phyloP scores from a whole-genome alignment of 2,888 invertebrate species.

The Sarcophaga carnaria region DNA sequence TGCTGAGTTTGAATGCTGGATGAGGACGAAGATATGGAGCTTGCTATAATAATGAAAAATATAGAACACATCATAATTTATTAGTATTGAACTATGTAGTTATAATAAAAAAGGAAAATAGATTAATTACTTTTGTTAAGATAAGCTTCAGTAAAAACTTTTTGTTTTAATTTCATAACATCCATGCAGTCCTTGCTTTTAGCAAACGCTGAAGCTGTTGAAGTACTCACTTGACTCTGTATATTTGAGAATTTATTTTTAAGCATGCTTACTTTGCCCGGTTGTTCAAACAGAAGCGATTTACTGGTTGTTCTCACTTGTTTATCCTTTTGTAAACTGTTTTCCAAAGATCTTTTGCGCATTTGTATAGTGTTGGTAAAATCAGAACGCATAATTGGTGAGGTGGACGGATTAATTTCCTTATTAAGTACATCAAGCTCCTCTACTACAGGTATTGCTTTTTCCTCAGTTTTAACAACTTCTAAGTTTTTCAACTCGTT shows the following conservation, averaged over 20 bases:
- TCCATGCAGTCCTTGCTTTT: slow-evolving; percentile 72
- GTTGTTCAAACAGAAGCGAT: slow-evolving; percentile 74
- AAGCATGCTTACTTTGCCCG: slow-evolving; percentile 80
- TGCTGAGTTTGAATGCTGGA: slow-evolving; percentile 69
- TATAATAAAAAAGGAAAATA: slow-evolving; percentile 8
- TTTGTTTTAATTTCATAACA: slow-evolving; percentile 71
- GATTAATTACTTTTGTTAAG: slow-evolving; percentile 73
- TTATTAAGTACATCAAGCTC: slow-evolving; percentile 62
- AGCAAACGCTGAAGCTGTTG: slow-evolving; percentile 57
- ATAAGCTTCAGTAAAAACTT: slow-evolving; percentile 73
- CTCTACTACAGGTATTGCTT: slow-evolving; percentile 41
- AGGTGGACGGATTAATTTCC: slow-evolving; percentile 65
- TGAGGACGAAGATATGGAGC: slow-evolving; percentile 70
- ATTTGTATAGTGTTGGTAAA: slow-evolving; percentile 81
- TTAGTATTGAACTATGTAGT: background rate
- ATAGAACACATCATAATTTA: slow-evolving; percentile 3
- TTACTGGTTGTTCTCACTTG: slow-evolving; percentile 73
- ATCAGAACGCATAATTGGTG: slow-evolving; percentile 80
- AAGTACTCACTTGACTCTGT: slow-evolving; percentile 56
- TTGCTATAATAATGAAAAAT: slow-evolving; percentile 57
- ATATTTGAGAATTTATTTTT: slow-evolving; percentile 78
- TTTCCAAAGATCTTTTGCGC: slow-evolving; percentile 81
- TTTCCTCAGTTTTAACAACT: slow-evolving; percentile 27
- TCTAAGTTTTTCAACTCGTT: slow-evolving; percentile 57
- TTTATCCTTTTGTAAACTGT: slow-evolving; percentile 78